phyloP scores from a whole-genome alignment of 2,113 vertebrate genomes.

The Paralichthys olivaceus region DNA sequence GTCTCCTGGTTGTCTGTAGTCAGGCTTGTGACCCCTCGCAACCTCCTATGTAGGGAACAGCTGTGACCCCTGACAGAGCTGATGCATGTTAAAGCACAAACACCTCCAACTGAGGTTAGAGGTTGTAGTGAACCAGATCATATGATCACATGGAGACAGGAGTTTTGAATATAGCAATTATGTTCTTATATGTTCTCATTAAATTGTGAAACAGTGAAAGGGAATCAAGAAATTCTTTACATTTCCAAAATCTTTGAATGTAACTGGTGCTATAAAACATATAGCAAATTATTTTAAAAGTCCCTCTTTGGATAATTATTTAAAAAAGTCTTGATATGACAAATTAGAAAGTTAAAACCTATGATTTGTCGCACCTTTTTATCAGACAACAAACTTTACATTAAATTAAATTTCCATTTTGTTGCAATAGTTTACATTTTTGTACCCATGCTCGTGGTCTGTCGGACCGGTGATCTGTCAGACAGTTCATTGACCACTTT shows the following conservation, averaged over 20 bases:
- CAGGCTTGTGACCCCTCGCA: slow-evolving; percentile 12
- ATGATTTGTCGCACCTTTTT: no score
- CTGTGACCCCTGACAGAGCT: slow-evolving; percentile 56
- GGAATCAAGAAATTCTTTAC: no score
- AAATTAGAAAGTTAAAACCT: no score
- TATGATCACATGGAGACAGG: slow-evolving; percentile 4
- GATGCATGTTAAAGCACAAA: slow-evolving; percentile 36
- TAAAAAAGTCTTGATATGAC: no score
- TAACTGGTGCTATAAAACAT: no score
- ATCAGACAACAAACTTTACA: neutral
- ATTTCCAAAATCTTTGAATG: no score
- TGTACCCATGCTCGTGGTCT: neutral
- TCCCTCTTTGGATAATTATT: no score
- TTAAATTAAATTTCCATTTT: neutral
- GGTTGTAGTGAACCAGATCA: slow-evolving; percentile 26
- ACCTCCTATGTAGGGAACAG: slow-evolving; percentile 42
- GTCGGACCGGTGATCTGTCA: no score
- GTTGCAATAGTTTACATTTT: neutral
- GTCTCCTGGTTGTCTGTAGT: slow-evolving; percentile 16
- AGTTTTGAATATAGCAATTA: neutral
- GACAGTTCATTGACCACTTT: no score
- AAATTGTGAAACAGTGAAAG: no score
- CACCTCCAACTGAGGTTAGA: slow-evolving; percentile 43
- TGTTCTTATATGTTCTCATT: neutral
- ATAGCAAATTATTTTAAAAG: no score